Base-by-base conservation (phyloP, 2,113 vertebrate genomes). In the Euleptes europaea region DNA sequence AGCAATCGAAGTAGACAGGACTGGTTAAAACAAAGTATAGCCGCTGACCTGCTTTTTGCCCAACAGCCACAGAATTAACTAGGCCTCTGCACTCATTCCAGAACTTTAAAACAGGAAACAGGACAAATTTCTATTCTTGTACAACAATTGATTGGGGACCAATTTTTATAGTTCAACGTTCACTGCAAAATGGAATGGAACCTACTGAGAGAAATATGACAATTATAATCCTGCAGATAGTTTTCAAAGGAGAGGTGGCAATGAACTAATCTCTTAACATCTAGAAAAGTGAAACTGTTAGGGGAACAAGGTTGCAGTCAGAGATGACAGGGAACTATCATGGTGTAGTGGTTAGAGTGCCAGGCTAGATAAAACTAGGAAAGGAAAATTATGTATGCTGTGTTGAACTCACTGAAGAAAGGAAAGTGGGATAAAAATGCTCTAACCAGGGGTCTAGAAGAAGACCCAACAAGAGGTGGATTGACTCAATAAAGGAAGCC, bases 161-260 rank as follows among this genome's bases (percentile, higher is more conserved):
- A 35, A 92, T 92, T 93, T 94, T 92, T 93, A 92, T 89, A 92
- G 85, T 87, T 87, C 92, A 80, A 86, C 88, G 93, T 80, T 93
- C 93, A 91, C 82, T 92, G 90, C 21, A 35, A 15, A 15, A 26
- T 14, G 86, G 72, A 26, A 74, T 74, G 44, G 60, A 4, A 75
- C 44, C 6, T 75, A 31, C 73, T 17, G 14, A 49, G 31, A n/a
- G 14, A 5, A 72, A 74, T 49, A n/a, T 13, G 28, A 74, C 26
- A 47, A 28, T 74, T 51, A n/a, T 75, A 42, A 51, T 75, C 21
- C 15, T 49, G 17, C 28, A n/a, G 73, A 15, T 33, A 33, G 14
- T n/a, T 75, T 49, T 31, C 15, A 75, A 49, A 75, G 73, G 44
- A 74, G n/a, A 47, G 44, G 12, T 75, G 73, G 73, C 7, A 75